Evolutionary conservation across 1,140 invertebrate genomes (phyloP), one percentile per base, ranked within the genome.

Genomic region (Tetragnatha versicolor): DNA sequence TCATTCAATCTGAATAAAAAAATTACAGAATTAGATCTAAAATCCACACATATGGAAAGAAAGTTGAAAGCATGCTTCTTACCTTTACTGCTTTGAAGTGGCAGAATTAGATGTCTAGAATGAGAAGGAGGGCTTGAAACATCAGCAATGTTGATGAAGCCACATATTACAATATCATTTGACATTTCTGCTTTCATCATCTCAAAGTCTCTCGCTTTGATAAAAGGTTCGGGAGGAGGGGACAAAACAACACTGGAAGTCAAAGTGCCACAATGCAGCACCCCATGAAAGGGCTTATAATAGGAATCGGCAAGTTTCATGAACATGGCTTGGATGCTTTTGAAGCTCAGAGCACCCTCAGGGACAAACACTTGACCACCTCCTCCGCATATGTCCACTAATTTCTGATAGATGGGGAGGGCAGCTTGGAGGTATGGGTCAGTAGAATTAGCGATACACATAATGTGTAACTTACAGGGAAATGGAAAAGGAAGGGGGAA

Each of bases 41-140:
- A n/a, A n/a, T n/a, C n/a, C n/a, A n/a, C n/a, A n/a, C n/a, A n/a
- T n/a, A n/a, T n/a, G n/a, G n/a, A n/a, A n/a, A n/a, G n/a, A n/a
- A n/a, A n/a, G n/a, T n/a, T n/a, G n/a, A n/a, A n/a, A n/a, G n/a
- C n/a, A n/a, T n/a, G n/a, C n/a, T n/a, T n/a, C n/a, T 79, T 65
- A 79, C 84, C 89, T 87, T 87, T 90, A 84, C 87, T 89, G 80
- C 82, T 88, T 49, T 84, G 82, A 66, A 88, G 89, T 1, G 96
- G 94, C 76, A 98, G 87, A 10, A 98, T 89, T 55, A 98, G 88
- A 87, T 98, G 96, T 31, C 95, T 89, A 55, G 95, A 97, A 73
- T 96, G 88, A 4, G 93, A 92, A 81, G 94, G 94, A n/a, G 96
- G 96, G 81, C 95, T 97, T n/a, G 94, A 93, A 31, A 95, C 89